These are phyloP conservation scores for Jordanella pulchra DNA, from an alignment of 2,797 vertebrate genomes.

Conservation along the genomic window DNA sequence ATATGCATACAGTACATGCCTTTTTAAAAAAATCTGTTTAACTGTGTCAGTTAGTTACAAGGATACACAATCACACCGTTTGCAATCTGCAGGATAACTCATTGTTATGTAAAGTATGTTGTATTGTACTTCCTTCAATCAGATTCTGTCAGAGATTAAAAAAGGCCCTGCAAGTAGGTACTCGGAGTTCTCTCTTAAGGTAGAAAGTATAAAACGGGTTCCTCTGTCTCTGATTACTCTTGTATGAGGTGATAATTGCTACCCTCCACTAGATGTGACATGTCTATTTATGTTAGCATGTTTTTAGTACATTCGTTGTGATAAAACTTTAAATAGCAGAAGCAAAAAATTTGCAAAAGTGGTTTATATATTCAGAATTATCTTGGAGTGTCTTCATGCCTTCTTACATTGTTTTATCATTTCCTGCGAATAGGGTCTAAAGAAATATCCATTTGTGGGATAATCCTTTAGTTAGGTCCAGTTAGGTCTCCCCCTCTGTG, in stretches of 20 bases:
- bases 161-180: not conserved
- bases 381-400: not conserved
- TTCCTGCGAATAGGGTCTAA: slow-evolving; percentile 13
- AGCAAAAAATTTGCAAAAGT: not conserved
- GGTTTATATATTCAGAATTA: not conserved
- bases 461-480: slow-evolving; percentile 11
- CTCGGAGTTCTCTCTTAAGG: not conserved
- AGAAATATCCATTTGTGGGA: slow-evolving; percentile 11
- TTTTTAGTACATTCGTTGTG: not conserved
- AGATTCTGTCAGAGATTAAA: not conserved
- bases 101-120: not conserved
- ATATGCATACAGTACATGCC: not conserved
- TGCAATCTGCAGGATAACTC: not conserved
- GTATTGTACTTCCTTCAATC: not conserved
- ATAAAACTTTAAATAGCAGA: no score
- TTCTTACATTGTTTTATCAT: slow-evolving; percentile 1
- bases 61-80: not conserved
- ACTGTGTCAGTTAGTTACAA: not conserved
- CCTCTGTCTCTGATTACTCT: not conserved
- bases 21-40: not conserved
- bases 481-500: slow-evolving; percentile 12
- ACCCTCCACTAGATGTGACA: not conserved
- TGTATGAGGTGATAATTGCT: not conserved
- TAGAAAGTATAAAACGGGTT: not conserved
- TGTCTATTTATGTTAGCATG: not conserved